phyloP scores from a whole-genome alignment of 1,140 invertebrate genomes.

The Colletes latitarsis region DNA sequence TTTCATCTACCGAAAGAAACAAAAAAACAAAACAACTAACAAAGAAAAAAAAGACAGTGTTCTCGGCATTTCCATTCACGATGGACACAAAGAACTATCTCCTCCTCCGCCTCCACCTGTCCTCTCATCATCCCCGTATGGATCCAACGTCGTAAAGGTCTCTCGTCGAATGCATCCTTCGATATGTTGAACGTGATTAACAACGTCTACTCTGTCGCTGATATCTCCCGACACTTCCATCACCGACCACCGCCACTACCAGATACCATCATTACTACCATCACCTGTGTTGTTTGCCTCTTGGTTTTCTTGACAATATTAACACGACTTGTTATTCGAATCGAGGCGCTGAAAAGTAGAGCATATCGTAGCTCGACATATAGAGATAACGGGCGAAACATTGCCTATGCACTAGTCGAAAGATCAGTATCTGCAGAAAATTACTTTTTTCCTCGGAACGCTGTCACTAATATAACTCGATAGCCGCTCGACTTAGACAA shows the following conservation, averaged over 20 bases:
- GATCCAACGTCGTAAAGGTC: slow-evolving; percentile 38
- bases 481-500: slow-evolving; percentile 58
- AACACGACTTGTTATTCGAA: slow-evolving; percentile 64
- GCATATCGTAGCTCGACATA: slow-evolving; percentile 46
- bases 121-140: slow-evolving; percentile 2
- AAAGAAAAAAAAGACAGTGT: background rate
- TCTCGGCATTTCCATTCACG: slow-evolving; percentile 42
- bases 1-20: slow-evolving; percentile 14
- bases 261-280: slow-evolving; percentile 54
- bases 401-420: slow-evolving; percentile 8
- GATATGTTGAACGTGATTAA: slow-evolving; percentile 61
- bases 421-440: slow-evolving; percentile 52
- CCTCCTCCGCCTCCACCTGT: background rate
- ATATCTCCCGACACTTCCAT: slow-evolving; percentile 50
- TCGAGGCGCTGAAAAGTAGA: slow-evolving; percentile 59
- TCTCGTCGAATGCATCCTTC: slow-evolving; percentile 63
- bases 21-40: background rate
- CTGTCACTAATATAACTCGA: slow-evolving; percentile 58
- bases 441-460: slow-evolving; percentile 44
- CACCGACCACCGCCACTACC: slow-evolving; percentile 30
- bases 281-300: slow-evolving; percentile 73
- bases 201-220: slow-evolving; percentile 54
- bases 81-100: background rate
- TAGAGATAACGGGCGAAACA: slow-evolving; percentile 10
- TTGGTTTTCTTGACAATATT: slow-evolving; percentile 75